Evolutionary conservation across 2,797 vertebrate species (phyloP), one percentile per base, ranked within the genome.

Genomic region (Sebastes elongatus): DNA sequence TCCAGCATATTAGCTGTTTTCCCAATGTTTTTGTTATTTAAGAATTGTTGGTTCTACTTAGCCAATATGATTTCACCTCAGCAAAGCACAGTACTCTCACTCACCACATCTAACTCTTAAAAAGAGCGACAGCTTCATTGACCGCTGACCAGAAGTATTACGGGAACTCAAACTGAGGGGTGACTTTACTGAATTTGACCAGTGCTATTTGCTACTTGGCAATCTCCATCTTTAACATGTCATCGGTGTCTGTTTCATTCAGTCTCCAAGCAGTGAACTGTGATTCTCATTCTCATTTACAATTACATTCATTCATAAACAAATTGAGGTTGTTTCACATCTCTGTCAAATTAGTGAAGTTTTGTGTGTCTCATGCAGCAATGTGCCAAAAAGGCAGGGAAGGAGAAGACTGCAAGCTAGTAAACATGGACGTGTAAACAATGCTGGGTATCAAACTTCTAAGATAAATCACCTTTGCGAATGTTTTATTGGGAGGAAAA

Each of bases 61-160:
- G 32, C 23, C 46, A 49, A 11, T 49, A 62, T 69, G 53, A 30
- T 63, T 49, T 59, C 5, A 25, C 35, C 63, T 66, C 53, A 57
- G 57, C 28, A 46, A 53, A 62, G 69, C 53, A 61, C 57, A 65
- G 62, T 10, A 18, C 64, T 68, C 52, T 76, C 33, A 60, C 73
- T 78, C 52, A 78, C 28, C 63, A 69, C 46, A 63, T 79, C 30
- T 68, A n/a, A 64, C 76, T 14, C 20, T 65, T 32, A 56, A 23
- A 60, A 74, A 69, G 33, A 69, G 30, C 14, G 18, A 78, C 42
- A 53, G 64, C 65, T 71, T 80, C 18, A 73, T 74, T 80, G 60
- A 80, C 68, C 66, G 71, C 71, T 69, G 30, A 80, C 65, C 59
- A 83, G 22, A 83, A 81, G 71, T 76, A 63, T 87, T 81, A 25